phyloP scores from a whole-genome alignment of 1,140 invertebrate genomes.

The Nebria ingens region DNA sequence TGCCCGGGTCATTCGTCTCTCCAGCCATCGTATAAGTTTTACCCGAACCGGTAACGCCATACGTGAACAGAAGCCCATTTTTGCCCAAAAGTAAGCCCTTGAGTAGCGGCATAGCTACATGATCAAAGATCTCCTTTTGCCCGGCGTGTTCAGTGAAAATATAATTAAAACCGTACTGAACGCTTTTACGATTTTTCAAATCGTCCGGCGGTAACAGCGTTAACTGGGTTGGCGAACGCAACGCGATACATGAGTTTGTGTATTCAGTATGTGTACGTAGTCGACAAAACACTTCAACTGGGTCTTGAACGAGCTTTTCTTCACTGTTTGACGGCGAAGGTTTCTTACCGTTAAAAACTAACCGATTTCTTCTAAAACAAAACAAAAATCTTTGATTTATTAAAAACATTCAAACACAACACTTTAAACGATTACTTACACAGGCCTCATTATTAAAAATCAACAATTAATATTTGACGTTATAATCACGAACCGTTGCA shows the following conservation, averaged over 20 bases:
- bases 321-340: background rate
- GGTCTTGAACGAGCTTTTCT: slow-evolving; percentile 38
- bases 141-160: slow-evolving; percentile 69
- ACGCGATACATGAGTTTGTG: slow-evolving; percentile 59
- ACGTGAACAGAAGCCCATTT: slow-evolving; percentile 88
- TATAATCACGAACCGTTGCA: too few relatives aligned
- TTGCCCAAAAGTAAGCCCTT: slow-evolving; percentile 67
- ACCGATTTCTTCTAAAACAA: too few relatives aligned
- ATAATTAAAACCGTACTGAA: slow-evolving; percentile 67
- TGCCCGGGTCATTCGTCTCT: slow-evolving; percentile 63
- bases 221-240: slow-evolving; percentile 58
- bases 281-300: slow-evolving; percentile 79
- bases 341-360: too few relatives aligned
- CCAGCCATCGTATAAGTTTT: slow-evolving; percentile 95
- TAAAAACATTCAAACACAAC: too few relatives aligned
- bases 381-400: too few relatives aligned
- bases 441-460: too few relatives aligned
- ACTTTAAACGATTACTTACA: too few relatives aligned
- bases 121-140: slow-evolving; percentile 79
- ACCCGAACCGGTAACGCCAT: slow-evolving; percentile 93
- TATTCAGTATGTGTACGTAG: slow-evolving; percentile 60
- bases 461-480: too few relatives aligned
- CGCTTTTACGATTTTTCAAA: slow-evolving; percentile 51
- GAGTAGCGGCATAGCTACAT: slow-evolving; percentile 77
- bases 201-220: slow-evolving; percentile 55